A percentile compares a stretch with the other conserved stretches of the same genome.
phyloP scores from a whole-genome alignment of 2,797 vertebrate species.

The Rhinatrema bivittatum region DNA sequence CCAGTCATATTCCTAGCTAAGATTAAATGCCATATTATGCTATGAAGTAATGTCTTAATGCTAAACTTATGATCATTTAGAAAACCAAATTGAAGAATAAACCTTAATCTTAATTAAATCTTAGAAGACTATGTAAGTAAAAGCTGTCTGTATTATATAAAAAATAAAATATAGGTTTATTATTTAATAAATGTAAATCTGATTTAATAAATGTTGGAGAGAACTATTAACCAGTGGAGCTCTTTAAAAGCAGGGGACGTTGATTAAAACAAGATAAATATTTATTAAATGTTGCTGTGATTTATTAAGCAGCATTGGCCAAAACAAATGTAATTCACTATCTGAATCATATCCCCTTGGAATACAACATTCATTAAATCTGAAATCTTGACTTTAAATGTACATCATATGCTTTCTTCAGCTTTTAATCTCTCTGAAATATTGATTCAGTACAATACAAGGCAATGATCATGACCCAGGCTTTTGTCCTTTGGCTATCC shows the following conservation, averaged over 20 bases:
- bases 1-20: conserved; percentile 18
- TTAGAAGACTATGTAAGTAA: conserved; percentile 31
- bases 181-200: conserved; percentile 49
- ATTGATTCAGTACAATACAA: conserved; percentile 49
- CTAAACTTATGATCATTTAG: conserved; percentile 23
- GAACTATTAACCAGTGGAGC: conserved; percentile 42
- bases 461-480: conserved; percentile 43
- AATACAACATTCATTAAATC: conserved; percentile 53
- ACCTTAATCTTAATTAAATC: conserved; percentile 61
- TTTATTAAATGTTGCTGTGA: conserved; percentile 58
- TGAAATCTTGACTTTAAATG: conserved; percentile 50
- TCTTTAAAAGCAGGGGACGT: conserved; percentile 45
- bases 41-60: conserved; percentile 40
- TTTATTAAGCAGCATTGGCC: conserved; percentile 52
- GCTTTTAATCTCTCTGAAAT: conserved; percentile 60
- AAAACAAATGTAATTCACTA: conserved; percentile 61
- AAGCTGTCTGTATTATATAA: conserved; percentile 34
- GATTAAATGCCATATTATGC: conserved; percentile 31
- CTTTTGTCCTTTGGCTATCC: conserved; percentile 39
- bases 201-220: conserved; percentile 48
- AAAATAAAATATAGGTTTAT: conserved; percentile 50
- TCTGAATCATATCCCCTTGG: conserved; percentile 53
- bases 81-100: conserved; percentile 49
- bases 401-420: conserved; percentile 48
- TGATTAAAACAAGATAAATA: conserved; percentile 63